A percentile compares a stretch with the other conserved stretches of the same genome.
These are phyloP conservation scores for Beroe forskalii DNA, from an alignment of 37 sponge, comb jelly and placozoan genomes.

Conservation along the genomic window DNA sequence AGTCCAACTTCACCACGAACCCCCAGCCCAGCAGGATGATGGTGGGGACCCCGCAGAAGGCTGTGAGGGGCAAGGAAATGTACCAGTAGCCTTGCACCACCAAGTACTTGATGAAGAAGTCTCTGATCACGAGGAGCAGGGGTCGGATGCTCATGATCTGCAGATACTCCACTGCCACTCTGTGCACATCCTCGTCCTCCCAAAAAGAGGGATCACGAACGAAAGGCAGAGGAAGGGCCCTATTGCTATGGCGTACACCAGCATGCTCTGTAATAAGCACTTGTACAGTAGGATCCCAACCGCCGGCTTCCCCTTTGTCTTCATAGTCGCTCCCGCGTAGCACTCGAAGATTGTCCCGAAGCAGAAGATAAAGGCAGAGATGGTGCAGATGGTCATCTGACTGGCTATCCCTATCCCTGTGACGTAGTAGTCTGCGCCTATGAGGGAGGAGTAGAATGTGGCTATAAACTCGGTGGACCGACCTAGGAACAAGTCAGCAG, in stretches of 20 bases:
- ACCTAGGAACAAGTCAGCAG: background rate
- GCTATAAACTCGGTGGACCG: background rate
- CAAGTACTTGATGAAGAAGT: constrained; percentile 4
- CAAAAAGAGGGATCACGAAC: background rate
- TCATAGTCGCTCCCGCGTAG: background rate
- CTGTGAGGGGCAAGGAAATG: background rate
- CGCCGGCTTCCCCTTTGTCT: background rate
- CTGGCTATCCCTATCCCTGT: constrained; percentile 26
- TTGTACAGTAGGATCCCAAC: background rate
- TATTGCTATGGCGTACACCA: background rate
- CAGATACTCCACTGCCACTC: background rate
- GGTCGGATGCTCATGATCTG: background rate
- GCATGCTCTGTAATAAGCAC: background rate
- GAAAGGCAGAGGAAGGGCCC: background rate
- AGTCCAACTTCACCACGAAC: background rate
- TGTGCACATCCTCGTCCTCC: constrained; percentile 16
- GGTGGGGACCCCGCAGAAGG: background rate
- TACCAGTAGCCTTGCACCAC: constrained; percentile 3
- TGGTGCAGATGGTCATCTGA: background rate
- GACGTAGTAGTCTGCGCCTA: background rate
- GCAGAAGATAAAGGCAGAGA: background rate
- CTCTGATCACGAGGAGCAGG: background rate
- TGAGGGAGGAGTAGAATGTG: background rate
- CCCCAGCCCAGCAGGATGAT: background rate
- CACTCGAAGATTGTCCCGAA: constrained; percentile 12